Base-by-base conservation (phyloP, 2,888 invertebrate genomes). In the Arrhopalites spinosus region DNA sequence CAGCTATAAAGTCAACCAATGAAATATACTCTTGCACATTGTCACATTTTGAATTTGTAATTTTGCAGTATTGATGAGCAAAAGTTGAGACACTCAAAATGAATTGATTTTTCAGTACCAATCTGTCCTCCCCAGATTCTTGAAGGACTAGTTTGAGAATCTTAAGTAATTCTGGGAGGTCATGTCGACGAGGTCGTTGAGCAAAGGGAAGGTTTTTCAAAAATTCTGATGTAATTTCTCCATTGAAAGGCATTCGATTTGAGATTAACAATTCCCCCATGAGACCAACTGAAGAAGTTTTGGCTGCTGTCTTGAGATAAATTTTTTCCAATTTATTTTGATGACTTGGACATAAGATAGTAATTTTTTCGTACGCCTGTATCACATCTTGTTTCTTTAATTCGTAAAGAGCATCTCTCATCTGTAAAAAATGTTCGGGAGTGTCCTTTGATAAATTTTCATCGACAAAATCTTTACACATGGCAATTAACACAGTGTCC, bases 301-400 rank as follows among this genome's bases (percentile, higher is more conserved):
- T 90, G 82, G 94, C 90, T 0, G 96, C 86, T 73, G 92, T 95
- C 84, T 96, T 95, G 73, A 94, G 85, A 85, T 92, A 92, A 8
- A 93, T 89, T 27, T 81, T 91, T 91, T 36, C 63, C 61, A 56
- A 78, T 77, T 59, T 76, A 74, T 17, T 77, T 68, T 23, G 29
- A 17, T 43, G 29, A 29, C 25, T 43, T 20, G 36, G 15, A 27
- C 72, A 72, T 13, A 72, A 8, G 2, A n/a, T 29, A 2, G 59
- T 59, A 2, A 72, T 25, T 25, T 61, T 53, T 36, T 36, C 72
- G 61, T 72, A 56, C 2, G 29, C 5, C 25, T n/a, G 23, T 23
- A 20, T 53, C 20, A 72, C 27, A 25, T 36, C 61, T 2, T 30
- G 23, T 36, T 30, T 30, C 15, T 17, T 2, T 1, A 17, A 2